A percentile compares a stretch with the other conserved stretches of the same genome.
Conservation (phyloP, 2,888 invertebrate species). For the Drosophila merina region DNA sequence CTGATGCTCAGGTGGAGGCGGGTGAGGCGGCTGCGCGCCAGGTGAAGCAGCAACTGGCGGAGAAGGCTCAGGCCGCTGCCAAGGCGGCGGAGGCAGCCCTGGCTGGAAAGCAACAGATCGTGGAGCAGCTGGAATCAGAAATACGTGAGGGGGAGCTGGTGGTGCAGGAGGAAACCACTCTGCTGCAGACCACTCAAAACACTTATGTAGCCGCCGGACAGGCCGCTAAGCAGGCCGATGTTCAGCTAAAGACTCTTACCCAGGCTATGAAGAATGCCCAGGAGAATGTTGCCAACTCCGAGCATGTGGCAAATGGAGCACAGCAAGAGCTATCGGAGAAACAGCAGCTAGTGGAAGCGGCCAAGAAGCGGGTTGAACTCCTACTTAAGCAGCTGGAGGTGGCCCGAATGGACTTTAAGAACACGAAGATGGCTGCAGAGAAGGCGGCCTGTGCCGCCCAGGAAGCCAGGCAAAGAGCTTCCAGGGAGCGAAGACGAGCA, state of each 20-base stretch:
- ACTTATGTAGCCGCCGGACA: conserved; percentile 87
- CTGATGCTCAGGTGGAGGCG: conserved; percentile 90
- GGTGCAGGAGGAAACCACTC: conserved; percentile 86
- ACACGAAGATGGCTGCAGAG: conserved; percentile 88
- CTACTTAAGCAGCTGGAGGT: conserved; percentile 87
- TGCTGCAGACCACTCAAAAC: conserved; percentile 87
- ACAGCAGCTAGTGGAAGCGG: conserved; percentile 88
- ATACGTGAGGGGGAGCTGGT: conserved; percentile 88
- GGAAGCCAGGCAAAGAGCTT: conserved; percentile 85
- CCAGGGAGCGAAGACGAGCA: conserved; percentile 50
- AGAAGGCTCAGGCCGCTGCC: conserved; percentile 89
- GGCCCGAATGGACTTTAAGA: conserved; percentile 87
- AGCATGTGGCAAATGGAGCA: conserved; percentile 87
- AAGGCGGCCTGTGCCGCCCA: conserved; percentile 88
- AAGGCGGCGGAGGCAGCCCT: conserved; percentile 89
- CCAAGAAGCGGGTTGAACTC: conserved; percentile 87
- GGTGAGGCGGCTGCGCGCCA: conserved; percentile 90
- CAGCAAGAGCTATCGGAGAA: conserved; percentile 88
- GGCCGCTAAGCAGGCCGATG: conserved; percentile 87
- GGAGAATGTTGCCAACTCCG: conserved; percentile 86
- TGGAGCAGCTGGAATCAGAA: conserved; percentile 88
- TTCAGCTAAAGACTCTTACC: conserved; percentile 85
- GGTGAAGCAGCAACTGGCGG: conserved; percentile 89
- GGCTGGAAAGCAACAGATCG: conserved; percentile 88
- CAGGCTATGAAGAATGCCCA: conserved; percentile 85